phyloP scores from a whole-genome alignment of 2,888 invertebrate species.

The Cyrtodaria siliqua region DNA sequence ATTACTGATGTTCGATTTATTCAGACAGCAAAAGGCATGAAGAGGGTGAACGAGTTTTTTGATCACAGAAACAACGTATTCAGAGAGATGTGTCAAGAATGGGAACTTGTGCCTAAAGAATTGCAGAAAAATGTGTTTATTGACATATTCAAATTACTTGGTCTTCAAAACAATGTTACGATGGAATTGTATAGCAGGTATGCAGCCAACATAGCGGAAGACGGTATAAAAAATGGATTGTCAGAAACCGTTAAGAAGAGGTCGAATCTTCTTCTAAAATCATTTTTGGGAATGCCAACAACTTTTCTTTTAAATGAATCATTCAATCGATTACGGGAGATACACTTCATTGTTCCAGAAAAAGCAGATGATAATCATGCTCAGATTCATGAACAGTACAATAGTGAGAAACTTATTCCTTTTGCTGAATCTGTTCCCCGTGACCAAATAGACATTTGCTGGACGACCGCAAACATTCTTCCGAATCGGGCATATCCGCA shows the following conservation, averaged over 20 bases:
- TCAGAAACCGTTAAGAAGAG: slow-evolving; percentile 15
- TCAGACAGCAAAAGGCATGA: slow-evolving; percentile 47
- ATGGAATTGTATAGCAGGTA: slow-evolving; percentile 46
- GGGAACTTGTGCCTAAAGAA: slow-evolving; percentile 62
- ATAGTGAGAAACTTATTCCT: slow-evolving; percentile 1
- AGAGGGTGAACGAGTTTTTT: slow-evolving; percentile 66
- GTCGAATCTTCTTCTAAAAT: slow-evolving; percentile 30
- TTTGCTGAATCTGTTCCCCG: slow-evolving; percentile 16
- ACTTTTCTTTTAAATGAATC: slow-evolving; percentile 3
- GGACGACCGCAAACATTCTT: slow-evolving; percentile 22
- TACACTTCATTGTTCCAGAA: slow-evolving; percentile 54
- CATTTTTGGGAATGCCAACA: slow-evolving; percentile 23
- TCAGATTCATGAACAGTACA: slow-evolving; percentile 10
- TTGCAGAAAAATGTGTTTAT: background rate
- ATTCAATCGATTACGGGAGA: slow-evolving; percentile 13
- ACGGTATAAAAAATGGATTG: slow-evolving; percentile 18
- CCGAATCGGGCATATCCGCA: slow-evolving; percentile 4
- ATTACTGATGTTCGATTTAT: background rate
- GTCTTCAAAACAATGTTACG: slow-evolving; percentile 45
- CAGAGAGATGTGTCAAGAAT: slow-evolving; percentile 61
- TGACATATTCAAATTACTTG: slow-evolving; percentile 41
- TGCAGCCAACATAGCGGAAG: slow-evolving; percentile 39
- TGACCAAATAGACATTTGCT: slow-evolving; percentile 7
- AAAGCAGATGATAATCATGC: background rate
- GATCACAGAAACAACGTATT: slow-evolving; percentile 67